Evolutionary conservation across 92 coral and sea anemone species (phyloP), one percentile per base, ranked within the genome.

Genomic region (Phenganax marumi): DNA sequence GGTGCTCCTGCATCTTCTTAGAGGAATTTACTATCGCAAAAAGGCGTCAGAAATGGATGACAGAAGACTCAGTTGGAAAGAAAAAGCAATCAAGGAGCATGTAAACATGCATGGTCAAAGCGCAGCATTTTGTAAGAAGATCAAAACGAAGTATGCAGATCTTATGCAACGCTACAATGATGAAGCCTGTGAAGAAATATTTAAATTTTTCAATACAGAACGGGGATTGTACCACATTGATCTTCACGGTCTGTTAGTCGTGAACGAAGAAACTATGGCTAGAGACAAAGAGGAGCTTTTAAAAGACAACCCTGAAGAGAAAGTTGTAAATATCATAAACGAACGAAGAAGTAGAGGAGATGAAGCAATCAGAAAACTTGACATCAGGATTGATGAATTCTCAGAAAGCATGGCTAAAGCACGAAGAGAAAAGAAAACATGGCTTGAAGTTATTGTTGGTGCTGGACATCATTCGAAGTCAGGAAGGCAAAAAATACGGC

Each of bases 381-480:
- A 47, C n/a, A 46, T 61, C 16, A 82, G 68, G 70, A 25, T 77
- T 21, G 68, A 56, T 10, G 53, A 50, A 47, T 86, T 70, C 52
- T 25, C 17, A n/a, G 72, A 23, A 66, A 80, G 85, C 39, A 68
- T 39, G 52, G 80, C 48, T 12, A 24, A n/a, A 68, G 86, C 86
- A 19, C 57, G 24, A 25, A 8, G 33, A 8, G 64, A 75, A 10
- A 24, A 58, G 48, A 50, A 23, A 8, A 75, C 88, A 50, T 89
- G 91, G 91, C 68, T 89, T 50, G 91, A 89, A 70, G 83, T 89
- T 55, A 86, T 89, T 47, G 89, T 75, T 18, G 89, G 91, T 16
- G 89, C 89, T 17, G 91, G 91, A 5, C 89, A 89, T 54, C 89
- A 89, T 72, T 89, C 91, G 0, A 43, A 50, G 8, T 14, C 57